Percentiles rank a stretch among this genome's conserved stretches.
These are phyloP conservation scores for Tenthredo notha DNA, from an alignment of 2,888 invertebrate genomes.

Conservation along the genomic window DNA sequence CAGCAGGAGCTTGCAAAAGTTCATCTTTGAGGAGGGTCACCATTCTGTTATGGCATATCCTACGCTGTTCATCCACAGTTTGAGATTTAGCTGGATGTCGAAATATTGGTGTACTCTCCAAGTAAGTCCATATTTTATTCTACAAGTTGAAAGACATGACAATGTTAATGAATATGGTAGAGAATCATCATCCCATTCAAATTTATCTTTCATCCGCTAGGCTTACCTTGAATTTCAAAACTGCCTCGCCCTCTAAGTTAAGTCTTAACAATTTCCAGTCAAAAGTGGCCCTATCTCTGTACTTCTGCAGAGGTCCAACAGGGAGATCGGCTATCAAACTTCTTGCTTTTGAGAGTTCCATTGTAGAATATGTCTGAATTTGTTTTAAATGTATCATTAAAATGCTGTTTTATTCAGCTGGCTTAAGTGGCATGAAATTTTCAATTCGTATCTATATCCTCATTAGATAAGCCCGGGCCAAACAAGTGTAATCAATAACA, in stretches of 20 bases:
- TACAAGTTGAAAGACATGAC: not conserved
- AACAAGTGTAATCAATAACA: not conserved
- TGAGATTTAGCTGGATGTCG: conserved; percentile 82
- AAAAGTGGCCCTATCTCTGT: conserved; percentile 89
- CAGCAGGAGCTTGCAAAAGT: conserved; percentile 21
- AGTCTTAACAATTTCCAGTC: conserved; percentile 92
- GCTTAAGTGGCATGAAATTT: conserved; percentile 4
- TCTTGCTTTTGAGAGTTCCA: conserved; percentile 77
- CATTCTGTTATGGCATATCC: conserved; percentile 73
- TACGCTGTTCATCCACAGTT: conserved; percentile 86
- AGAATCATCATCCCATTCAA: not conserved
- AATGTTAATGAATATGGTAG: not conserved
- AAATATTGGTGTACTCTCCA: conserved; percentile 89
- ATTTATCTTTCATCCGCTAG: conserved; percentile 20
- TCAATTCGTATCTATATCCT: not conserved
- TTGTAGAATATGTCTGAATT: conserved; percentile 23
- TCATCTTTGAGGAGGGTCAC: conserved; percentile 59
- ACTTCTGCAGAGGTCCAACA: conserved; percentile 88
- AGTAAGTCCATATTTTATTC: conserved; percentile 85
- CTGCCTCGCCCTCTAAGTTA: conserved; percentile 89
- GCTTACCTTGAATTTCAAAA: conserved; percentile 88
- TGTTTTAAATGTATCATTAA: not conserved
- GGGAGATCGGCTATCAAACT: conserved; percentile 86
- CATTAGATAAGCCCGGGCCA: not conserved
- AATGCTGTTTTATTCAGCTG: not conserved